Evolutionary conservation across 2,888 invertebrate species (phyloP), one percentile per base, ranked within the genome.

Genomic region (Gymnosoma rotundatum): DNA sequence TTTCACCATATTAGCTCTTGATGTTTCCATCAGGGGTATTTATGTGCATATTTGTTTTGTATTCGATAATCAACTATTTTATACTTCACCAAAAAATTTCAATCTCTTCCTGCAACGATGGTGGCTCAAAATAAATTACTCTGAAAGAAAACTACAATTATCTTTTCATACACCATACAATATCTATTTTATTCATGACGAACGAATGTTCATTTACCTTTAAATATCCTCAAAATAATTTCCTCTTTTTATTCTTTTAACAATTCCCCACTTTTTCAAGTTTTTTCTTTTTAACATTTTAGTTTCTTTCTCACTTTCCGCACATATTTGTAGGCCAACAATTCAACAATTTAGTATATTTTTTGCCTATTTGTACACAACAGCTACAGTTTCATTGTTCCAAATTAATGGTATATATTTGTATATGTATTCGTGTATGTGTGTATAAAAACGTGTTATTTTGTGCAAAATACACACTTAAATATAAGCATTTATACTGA

Each of bases 191-290:
- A 78, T 82, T 72, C 78, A 78, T 72, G 70, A 70, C 78, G 72
- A 67, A 66, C 66, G 76, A 82, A 78, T 82, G 60, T 70, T 78
- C 82, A 70, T 45, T 60, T 82, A 82, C 82, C 82, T 78, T 50
- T 74, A 61, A 42, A 64, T 56, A 63, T 64, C 20, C 52, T 42
- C 58, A 52, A 32, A 48, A 54, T 52, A 52, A 14, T 32, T 61
- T 42, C 16, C 14, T 60, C 21, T 42, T 21, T 2, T 32, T 48
- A 2, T 45, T 42, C 12, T 61, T 58, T 12, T 25, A 38, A 63
- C 20, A 14, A 70, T 32, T 69, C 14, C 3, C 16, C 0, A n/a
- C 48, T 48, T 36, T 66, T 75, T 18, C 36, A 21, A 45, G 2
- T 25, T 50, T 50, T 18, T 18, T 14, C 12, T 16, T 45, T n/a